Conservation (phyloP, 2,888 invertebrate genomes). For the Ornithoptera priamus region DNA sequence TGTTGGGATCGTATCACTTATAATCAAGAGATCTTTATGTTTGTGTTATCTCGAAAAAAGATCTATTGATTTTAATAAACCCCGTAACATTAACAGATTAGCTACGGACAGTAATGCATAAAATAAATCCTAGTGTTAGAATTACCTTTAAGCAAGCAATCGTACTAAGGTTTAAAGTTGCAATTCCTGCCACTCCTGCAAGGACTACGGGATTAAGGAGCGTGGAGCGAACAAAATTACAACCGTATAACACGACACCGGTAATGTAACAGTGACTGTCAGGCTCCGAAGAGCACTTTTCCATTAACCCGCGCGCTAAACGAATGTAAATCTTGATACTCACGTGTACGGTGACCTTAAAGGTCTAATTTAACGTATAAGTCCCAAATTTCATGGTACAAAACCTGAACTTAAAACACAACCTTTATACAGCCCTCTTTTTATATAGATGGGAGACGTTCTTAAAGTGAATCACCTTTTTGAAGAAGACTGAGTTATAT, state of each 20-base stretch:
- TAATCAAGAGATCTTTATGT: too few species aligned
- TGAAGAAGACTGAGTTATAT: too few species aligned
- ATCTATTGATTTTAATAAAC: too few species aligned
- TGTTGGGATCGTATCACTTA: too few species aligned
- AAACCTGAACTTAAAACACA: neutral
- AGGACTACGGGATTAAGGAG: conserved; percentile 12
- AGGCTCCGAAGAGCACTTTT: conserved; percentile 31
- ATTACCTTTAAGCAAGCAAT: neutral
- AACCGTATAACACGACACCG: conserved; percentile 24
- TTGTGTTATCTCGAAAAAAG: too few species aligned
- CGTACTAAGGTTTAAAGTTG: conserved; percentile 10
- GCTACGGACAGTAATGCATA: too few species aligned
- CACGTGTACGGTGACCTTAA: conserved; percentile 24
- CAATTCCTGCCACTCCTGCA: conserved; percentile 2
- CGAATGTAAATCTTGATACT: conserved; percentile 38
- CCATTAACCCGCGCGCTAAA: conserved; percentile 37
- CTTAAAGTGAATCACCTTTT: too few species aligned
- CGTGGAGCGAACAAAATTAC: conserved; percentile 27
- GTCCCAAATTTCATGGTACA: neutral
- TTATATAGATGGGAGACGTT: too few species aligned
- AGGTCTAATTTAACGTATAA: neutral
- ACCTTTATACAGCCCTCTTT: too few species aligned
- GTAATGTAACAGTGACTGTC: conserved; percentile 26
- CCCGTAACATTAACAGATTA: too few species aligned
- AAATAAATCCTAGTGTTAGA: neutral